Evolutionary conservation across 2,888 invertebrate genomes (phyloP).

Genomic region (Glyphotaelius pellucidus): DNA sequence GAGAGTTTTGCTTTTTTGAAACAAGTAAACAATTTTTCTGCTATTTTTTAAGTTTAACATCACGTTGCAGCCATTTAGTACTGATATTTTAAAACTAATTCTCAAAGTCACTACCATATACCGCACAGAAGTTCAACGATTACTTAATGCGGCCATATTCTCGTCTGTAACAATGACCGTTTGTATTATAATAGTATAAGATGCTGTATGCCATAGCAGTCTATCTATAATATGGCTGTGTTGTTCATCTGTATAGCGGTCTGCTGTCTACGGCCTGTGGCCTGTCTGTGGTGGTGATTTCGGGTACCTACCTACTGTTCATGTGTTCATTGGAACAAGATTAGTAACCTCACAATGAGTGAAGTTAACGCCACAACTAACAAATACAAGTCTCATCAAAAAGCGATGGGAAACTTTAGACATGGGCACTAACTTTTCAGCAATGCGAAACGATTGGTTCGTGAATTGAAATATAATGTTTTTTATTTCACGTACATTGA

Average conservation of each 20-base stretch:
- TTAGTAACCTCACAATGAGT: slow-evolving; percentile 50
- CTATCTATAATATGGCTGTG: not conserved
- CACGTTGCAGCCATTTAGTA: not conserved
- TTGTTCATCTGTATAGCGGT: not conserved
- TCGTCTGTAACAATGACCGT: slow-evolving; percentile 54
- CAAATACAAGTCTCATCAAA: slow-evolving; percentile 55
- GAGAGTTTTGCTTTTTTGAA: no score
- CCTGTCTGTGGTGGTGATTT: not conserved
- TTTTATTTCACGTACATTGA: not conserved
- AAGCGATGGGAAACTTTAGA: slow-evolving; percentile 38
- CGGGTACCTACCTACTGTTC: not conserved
- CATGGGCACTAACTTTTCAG: slow-evolving; percentile 9
- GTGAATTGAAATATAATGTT: not conserved
- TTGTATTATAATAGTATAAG: slow-evolving; percentile 34
- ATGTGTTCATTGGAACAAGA: slow-evolving; percentile 35
- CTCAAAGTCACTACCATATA: not conserved
- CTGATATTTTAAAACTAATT: not conserved
- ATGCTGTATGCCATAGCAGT: slow-evolving; percentile 18
- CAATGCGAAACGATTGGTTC: not conserved
- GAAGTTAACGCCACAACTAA: slow-evolving; percentile 55
- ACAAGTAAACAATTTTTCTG: no score
- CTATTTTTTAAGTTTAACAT: no score
- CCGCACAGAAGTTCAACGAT: slow-evolving; percentile 53
- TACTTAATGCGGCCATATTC: slow-evolving; percentile 60
- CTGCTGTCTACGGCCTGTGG: not conserved